A percentile compares a stretch with the other conserved stretches of the same genome.
These are phyloP conservation scores for Arctia plantaginis DNA, from an alignment of 2,888 invertebrate genomes.

Conservation along the genomic window DNA sequence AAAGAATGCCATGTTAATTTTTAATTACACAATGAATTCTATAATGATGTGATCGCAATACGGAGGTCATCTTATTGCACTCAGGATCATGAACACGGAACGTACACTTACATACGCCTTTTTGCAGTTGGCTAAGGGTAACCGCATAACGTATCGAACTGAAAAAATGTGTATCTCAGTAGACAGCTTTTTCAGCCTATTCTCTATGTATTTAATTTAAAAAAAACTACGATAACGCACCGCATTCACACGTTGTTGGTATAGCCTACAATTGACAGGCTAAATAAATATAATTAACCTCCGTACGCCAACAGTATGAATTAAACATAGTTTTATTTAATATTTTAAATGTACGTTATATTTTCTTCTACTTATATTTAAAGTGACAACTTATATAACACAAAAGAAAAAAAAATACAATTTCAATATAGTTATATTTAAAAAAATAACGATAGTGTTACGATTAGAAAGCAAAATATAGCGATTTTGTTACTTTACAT, in stretches of 20 bases:
- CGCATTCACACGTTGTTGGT: conserved; percentile 38
- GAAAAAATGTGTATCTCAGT: neutral
- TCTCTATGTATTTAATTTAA: conserved; percentile 10
- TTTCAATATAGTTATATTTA: conserved; percentile 73
- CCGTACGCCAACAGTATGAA: conserved; percentile 57
- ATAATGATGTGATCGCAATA: conserved; percentile 31
- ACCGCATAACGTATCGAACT: neutral
- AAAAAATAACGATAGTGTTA: conserved; percentile 75
- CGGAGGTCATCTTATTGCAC: conserved; percentile 48
- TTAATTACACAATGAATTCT: conserved; percentile 70
- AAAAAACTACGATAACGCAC: conserved; percentile 19
- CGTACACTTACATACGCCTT: conserved; percentile 1
- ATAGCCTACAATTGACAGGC: conserved; percentile 42
- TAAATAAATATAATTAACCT: conserved; percentile 54
- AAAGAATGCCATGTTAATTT: conserved; percentile 76
- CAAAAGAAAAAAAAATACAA: conserved; percentile 59
- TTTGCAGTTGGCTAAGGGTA: conserved; percentile 16
- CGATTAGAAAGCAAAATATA: conserved; percentile 79
- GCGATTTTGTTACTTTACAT: conserved; percentile 76
- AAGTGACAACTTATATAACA: conserved; percentile 72
- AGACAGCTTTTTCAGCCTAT: conserved; percentile 4
- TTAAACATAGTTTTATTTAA: conserved; percentile 60
- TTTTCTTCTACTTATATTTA: conserved; percentile 79
- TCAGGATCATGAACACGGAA: conserved; percentile 28
- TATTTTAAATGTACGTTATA: conserved; percentile 71